Evolutionary conservation across 2,888 invertebrate genomes (phyloP).

Genomic region (Pediacus dermestoides): DNA sequence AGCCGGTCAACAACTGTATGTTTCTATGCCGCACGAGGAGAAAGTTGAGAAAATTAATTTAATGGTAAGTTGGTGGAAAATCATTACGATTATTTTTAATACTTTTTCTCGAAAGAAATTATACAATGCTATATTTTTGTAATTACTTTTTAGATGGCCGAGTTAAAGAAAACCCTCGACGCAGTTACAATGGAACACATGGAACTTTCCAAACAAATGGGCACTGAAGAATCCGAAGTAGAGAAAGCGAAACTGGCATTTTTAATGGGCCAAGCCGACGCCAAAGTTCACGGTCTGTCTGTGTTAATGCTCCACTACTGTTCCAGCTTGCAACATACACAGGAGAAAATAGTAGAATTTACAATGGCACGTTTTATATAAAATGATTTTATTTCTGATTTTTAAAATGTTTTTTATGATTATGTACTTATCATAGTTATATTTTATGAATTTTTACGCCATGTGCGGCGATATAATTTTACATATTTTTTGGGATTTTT

Average conservation of each 20-base stretch:
- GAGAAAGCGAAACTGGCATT: conserved; percentile 51
- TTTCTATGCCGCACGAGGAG: conserved; percentile 63
- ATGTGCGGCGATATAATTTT: no score
- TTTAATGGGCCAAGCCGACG: conserved; percentile 66
- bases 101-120: no score
- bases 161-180: conserved; percentile 72
- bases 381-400: no score
- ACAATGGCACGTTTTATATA: no score
- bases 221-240: conserved; percentile 46
- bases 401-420: no score
- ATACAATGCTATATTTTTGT: no score
- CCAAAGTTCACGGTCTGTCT: conserved; percentile 85
- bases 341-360: conserved; percentile 48
- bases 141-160: conserved; percentile 64
- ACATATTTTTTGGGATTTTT: no score
- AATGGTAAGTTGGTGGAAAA: no score
- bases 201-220: conserved; percentile 52
- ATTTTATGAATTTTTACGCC: no score
- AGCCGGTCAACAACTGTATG: conserved; percentile 77
- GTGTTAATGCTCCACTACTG: conserved; percentile 93
- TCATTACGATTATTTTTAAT: no score
- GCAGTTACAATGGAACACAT: conserved; percentile 62
- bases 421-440: no score
- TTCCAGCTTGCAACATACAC: conserved; percentile 82
- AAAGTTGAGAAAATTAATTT: conserved; percentile 76